Conservation (phyloP, 2,888 invertebrate species). For the Apodemia hepburni region DNA sequence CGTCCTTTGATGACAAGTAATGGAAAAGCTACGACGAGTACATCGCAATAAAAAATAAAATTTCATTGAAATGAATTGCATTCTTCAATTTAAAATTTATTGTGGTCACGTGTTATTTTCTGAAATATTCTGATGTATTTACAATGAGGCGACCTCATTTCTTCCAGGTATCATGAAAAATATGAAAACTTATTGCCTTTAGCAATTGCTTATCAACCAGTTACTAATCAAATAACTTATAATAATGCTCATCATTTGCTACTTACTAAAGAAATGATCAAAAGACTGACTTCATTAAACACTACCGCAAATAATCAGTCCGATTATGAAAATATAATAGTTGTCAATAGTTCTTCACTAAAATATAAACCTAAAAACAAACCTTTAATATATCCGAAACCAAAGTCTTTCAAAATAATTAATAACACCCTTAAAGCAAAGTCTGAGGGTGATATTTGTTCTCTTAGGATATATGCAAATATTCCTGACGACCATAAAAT, state of each 20-base stretch:
- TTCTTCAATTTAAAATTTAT: constrained; percentile 18
- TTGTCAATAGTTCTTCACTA: background rate
- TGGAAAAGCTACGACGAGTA: constrained; percentile 42
- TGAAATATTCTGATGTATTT: background rate
- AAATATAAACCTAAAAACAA: background rate
- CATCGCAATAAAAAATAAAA: constrained; percentile 35
- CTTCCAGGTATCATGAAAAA: constrained; percentile 30
- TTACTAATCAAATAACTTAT: constrained; percentile 24
- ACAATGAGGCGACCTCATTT: constrained; percentile 10
- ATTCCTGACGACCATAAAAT: constrained; percentile 47
- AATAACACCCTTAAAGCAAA: background rate
- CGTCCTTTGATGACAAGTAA: constrained; percentile 53
- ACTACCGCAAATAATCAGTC: background rate
- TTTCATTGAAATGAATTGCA: constrained; percentile 29
- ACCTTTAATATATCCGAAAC: background rate
- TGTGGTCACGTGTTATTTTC: background rate
- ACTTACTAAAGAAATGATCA: constrained; percentile 5
- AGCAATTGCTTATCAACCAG: constrained; percentile 30
- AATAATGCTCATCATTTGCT: constrained; percentile 12
- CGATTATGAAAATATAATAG: background rate
- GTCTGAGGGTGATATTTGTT: background rate
- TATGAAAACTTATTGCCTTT: background rate
- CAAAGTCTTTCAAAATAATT: background rate
- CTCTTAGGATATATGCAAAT: constrained; percentile 32
- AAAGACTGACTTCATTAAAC: background rate